Percentiles rank a stretch among this genome's conserved stretches.
Evolutionary conservation across 2,888 invertebrate genomes (phyloP).

Genomic region (Pterostichus madidus): DNA sequence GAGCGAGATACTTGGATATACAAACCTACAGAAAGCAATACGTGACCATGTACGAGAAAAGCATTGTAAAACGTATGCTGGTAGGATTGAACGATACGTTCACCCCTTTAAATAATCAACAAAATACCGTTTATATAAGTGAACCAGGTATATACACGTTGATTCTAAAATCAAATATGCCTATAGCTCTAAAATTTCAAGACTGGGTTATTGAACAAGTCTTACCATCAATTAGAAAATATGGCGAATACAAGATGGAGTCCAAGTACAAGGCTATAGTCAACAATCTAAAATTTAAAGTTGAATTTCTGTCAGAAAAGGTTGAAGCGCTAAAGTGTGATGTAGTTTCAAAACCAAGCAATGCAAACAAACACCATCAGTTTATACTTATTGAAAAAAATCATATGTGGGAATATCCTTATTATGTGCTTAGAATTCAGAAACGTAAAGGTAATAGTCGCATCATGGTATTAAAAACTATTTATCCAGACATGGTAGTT

Average conservation of each 20-base stretch:
- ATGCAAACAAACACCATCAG: constrained; percentile 32
- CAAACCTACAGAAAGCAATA: too few species aligned
- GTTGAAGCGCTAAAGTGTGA: constrained; percentile 3
- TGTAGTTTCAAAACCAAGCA: constrained; percentile 38
- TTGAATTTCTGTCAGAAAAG: neutral
- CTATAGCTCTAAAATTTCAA: too few species aligned
- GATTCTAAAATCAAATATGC: too few species aligned
- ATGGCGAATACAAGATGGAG: constrained; percentile 23
- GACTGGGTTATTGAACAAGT: too few species aligned
- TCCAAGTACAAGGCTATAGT: constrained; percentile 25
- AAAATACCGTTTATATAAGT: too few species aligned
- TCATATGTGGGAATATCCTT: constrained; percentile 45
- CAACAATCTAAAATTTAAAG: neutral
- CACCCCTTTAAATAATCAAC: too few species aligned
- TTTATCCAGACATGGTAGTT: constrained; percentile 22
- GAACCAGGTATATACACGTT: too few species aligned
- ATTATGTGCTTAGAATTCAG: constrained; percentile 31
- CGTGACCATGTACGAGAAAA: too few species aligned
- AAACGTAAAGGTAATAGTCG: constrained; percentile 24
- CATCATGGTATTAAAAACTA: constrained; percentile 12
- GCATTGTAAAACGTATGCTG: too few species aligned
- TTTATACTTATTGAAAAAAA: constrained; percentile 40
- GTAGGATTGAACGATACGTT: too few species aligned
- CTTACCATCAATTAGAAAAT: constrained; percentile 24
- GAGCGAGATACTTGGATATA: too few species aligned